A percentile compares a stretch with the other conserved stretches of the same genome.
Conservation (phyloP, 2,797 vertebrate species). For the Scyliorhinus canicula region DNA sequence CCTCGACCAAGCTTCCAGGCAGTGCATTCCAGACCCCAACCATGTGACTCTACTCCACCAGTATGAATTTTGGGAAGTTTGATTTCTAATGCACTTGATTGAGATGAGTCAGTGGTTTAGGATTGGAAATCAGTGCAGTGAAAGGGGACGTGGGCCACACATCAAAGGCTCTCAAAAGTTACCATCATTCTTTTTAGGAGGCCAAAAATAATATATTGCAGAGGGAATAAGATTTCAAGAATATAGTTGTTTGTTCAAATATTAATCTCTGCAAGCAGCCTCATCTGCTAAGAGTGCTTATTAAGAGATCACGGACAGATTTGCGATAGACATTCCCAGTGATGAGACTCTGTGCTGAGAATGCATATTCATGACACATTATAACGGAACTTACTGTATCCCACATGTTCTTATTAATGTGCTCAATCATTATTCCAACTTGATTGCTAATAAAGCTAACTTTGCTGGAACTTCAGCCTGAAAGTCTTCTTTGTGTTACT, state of each 20-base stretch:
- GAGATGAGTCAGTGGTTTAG: neutral
- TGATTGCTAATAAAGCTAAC: slow-evolving; percentile 10
- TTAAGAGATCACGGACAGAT: neutral
- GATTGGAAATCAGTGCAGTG: neutral
- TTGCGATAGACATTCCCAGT: neutral
- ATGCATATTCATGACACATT: neutral
- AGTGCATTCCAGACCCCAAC: neutral
- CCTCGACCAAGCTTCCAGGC: no score
- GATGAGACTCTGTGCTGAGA: neutral
- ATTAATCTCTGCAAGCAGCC: neutral
- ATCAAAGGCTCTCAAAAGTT: neutral
- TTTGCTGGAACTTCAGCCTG: neutral
- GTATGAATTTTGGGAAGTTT: neutral
- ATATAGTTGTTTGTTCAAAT: neutral
- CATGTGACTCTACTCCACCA: neutral
- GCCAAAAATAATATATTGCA: neutral
- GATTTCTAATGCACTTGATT: neutral
- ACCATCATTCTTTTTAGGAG: neutral
- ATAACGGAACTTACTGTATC: neutral
- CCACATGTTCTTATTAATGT: neutral
- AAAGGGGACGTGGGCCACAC: neutral
- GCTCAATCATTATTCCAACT: neutral
- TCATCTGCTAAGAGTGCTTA: neutral
- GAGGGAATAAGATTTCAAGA: neutral
- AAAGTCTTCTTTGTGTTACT: neutral